phyloP scores from a whole-genome alignment of 2,888 invertebrate species.

The Apotomis capreana region DNA sequence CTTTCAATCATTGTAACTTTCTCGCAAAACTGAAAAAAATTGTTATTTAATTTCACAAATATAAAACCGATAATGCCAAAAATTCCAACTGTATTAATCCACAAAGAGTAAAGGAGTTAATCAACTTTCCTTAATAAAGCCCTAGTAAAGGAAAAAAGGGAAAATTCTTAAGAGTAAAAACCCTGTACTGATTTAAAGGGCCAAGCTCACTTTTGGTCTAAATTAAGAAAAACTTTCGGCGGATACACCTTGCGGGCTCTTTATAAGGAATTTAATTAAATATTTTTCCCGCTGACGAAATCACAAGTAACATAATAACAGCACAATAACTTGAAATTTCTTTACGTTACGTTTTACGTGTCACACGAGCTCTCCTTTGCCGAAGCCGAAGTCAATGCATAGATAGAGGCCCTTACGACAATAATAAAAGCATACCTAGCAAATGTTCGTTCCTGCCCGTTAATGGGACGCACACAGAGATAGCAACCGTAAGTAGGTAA shows the following conservation, averaged over 20 bases:
- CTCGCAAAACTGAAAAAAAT: neutral
- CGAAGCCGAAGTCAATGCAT: too few relatives aligned
- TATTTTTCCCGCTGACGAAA: slow-evolving; percentile 69
- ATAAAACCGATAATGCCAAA: slow-evolving; percentile 36
- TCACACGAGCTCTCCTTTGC: too few relatives aligned
- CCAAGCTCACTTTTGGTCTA: slow-evolving; percentile 52
- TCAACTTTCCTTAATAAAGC: slow-evolving; percentile 46
- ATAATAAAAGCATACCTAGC: too few relatives aligned
- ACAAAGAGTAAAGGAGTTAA: slow-evolving; percentile 50
- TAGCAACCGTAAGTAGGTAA: too few relatives aligned
- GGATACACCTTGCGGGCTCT: slow-evolving; percentile 55
- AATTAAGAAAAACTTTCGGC: slow-evolving; percentile 54
- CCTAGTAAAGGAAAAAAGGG: slow-evolving; percentile 34
- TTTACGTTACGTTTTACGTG: too few relatives aligned
- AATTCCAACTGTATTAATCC: slow-evolving; percentile 31
- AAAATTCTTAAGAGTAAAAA: slow-evolving; percentile 41
- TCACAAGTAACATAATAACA: slow-evolving; percentile 44
- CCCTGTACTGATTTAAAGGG: slow-evolving; percentile 54
- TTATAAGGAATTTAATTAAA: slow-evolving; percentile 66
- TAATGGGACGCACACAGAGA: too few relatives aligned
- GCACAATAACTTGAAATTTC: neutral
- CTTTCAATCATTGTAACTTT: too few relatives aligned
- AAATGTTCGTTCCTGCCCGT: too few relatives aligned
- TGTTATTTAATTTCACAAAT: slow-evolving; percentile 10
- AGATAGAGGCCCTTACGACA: too few relatives aligned